Conservation (phyloP, 2,113 vertebrate genomes). For the Phalacrocorax pelagicus region DNA sequence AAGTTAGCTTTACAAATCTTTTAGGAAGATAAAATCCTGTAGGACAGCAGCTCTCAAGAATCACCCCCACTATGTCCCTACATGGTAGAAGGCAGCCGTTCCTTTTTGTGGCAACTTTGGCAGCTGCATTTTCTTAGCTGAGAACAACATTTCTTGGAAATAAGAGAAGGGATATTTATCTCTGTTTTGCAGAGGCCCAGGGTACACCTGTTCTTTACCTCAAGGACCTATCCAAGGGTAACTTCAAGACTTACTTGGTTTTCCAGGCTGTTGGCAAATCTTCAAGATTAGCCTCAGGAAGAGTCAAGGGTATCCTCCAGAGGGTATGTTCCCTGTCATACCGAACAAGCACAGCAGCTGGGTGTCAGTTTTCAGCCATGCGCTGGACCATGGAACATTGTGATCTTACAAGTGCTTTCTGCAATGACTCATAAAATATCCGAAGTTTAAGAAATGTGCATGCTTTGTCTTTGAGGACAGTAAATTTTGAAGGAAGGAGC, state of each 20-base stretch:
- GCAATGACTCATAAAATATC: background rate
- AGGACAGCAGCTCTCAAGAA: background rate
- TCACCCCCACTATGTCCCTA: background rate
- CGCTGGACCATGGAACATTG: background rate
- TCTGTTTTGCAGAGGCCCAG: background rate
- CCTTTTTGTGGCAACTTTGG: background rate
- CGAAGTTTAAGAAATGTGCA: background rate
- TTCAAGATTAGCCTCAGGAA: background rate
- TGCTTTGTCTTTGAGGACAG: background rate
- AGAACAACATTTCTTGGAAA: background rate
- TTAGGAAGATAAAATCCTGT: background rate
- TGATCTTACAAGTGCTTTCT: background rate
- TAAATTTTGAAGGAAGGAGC: background rate
- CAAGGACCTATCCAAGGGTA: slow-evolving; percentile 21
- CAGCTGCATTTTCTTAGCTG: background rate
- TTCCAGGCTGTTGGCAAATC: background rate
- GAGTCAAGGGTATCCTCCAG: background rate
- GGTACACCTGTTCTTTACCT: slow-evolving; percentile 27
- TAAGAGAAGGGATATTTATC: background rate
- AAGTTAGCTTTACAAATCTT: background rate
- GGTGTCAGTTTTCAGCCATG: background rate
- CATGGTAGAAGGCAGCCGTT: background rate
- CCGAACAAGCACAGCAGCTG: background rate
- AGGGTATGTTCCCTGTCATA: background rate
- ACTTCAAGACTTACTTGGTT: background rate